A percentile compares a stretch with the other conserved stretches of the same genome.
These are phyloP conservation scores for Anadara kagoshimensis DNA, from an alignment of 1,140 invertebrate genomes.

Conservation along the genomic window DNA sequence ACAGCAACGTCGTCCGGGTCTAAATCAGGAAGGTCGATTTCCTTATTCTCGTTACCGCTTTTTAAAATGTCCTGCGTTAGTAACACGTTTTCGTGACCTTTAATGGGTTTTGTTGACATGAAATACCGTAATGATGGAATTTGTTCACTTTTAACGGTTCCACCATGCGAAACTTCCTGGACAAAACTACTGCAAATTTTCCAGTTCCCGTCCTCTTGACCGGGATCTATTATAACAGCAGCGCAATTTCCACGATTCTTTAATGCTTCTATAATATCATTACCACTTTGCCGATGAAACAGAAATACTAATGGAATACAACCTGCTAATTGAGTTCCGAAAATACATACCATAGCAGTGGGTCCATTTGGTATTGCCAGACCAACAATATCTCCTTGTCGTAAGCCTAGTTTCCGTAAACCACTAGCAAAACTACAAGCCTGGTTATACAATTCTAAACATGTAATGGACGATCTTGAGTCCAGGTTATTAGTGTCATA, in stretches of 20 bases:
- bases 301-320: not conserved
- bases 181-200: not conserved
- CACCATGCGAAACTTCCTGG: not conserved
- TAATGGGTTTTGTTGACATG: not conserved
- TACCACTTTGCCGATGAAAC: not conserved
- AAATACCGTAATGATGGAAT: not conserved
- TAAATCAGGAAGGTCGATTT: not conserved
- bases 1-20: conserved; percentile 22
- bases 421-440: not conserved
- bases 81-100: not conserved
- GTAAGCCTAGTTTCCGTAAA: not conserved
- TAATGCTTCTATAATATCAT: not conserved
- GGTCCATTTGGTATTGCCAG: not conserved
- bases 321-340: not conserved
- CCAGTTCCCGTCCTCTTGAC: not conserved
- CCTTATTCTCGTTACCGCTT: not conserved
- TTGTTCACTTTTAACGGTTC: not conserved
- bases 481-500: too few relatives aligned
- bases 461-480: too few relatives aligned
- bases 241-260: not conserved
- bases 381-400: not conserved
- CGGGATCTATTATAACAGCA: not conserved
- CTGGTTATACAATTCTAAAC: too few relatives aligned
- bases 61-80: not conserved
- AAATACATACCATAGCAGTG: not conserved